A percentile compares a stretch with the other conserved stretches of the same genome.
phyloP scores from a whole-genome alignment of 1,140 invertebrate species.

The Diploscapter pachys region DNA sequence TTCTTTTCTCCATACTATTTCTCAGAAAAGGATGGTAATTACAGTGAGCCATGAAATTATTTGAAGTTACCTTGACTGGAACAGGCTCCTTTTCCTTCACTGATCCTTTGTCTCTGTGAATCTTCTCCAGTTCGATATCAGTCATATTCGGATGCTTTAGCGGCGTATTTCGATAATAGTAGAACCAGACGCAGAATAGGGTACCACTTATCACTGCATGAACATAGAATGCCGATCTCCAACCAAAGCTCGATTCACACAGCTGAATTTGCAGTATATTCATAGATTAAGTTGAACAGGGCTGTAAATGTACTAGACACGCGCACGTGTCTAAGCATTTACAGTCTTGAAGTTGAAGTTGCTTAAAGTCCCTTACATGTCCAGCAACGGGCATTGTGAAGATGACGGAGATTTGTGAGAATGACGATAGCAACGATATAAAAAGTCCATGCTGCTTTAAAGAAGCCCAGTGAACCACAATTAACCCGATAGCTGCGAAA shows the following conservation, averaged over 20 bases:
- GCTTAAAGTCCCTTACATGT: neutral
- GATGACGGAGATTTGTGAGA: slow-evolving; percentile 42
- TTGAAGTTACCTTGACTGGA: slow-evolving; percentile 26
- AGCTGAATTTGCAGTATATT: slow-evolving; percentile 21
- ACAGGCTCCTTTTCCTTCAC: slow-evolving; percentile 30
- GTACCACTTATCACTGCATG: slow-evolving; percentile 33
- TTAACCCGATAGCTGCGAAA: slow-evolving; percentile 39
- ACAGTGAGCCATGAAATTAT: neutral
- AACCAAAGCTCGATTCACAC: slow-evolving; percentile 35
- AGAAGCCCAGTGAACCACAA: slow-evolving; percentile 41
- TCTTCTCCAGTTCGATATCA: slow-evolving; percentile 39
- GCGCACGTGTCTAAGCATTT: too few relatives aligned
- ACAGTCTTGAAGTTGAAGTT: too few relatives aligned
- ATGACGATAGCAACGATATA: slow-evolving; percentile 39
- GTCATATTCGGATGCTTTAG: slow-evolving; percentile 32
- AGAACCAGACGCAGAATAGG: slow-evolving; percentile 31
- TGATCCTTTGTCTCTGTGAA: slow-evolving; percentile 34
- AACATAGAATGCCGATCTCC: slow-evolving; percentile 39
- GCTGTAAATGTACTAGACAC: too few relatives aligned
- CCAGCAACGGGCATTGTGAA: slow-evolving; percentile 42
- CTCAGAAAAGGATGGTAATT: too few relatives aligned
- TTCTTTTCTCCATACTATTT: too few relatives aligned
- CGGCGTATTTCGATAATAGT: slow-evolving; percentile 35
- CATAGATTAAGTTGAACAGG: too few relatives aligned
- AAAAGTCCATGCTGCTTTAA: slow-evolving; percentile 42